Evolutionary conservation across 2,113 vertebrate genomes (phyloP), one percentile per base, ranked within the genome.

Genomic region (Eretmodus cyanostictus): DNA sequence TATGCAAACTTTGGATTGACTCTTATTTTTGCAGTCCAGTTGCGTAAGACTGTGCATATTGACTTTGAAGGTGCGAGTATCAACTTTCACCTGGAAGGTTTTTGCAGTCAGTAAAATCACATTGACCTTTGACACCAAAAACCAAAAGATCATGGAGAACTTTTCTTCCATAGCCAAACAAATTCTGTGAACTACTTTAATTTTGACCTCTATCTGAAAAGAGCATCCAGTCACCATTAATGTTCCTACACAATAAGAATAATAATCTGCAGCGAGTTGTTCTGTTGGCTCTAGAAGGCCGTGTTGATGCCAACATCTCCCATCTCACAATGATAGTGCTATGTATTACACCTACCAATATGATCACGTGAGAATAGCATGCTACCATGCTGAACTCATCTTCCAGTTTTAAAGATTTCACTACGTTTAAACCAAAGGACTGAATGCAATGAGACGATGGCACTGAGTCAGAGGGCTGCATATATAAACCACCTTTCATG

Each of bases 21-120:
- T 7, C 59, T 10, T 3, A n/a, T 66, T 36, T 66, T 36, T 36
- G 36, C 66, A 71, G n/a, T 71, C 38, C 12, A 45, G 40, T 9
- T 3, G 22, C 8, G 0, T 16, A 7, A 45, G 66, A 42, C 66
- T 2, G n/a, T 16, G 38, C 5, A 24, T 27, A 27, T 3, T n/a
- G 17, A 0, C 17, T 7, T 36, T n/a, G 61, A 66, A 17, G 9
- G 22, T 73, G 3, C 17, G 22, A 73, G 7, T 11, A 73, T 73
- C 2, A 4, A 73, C 22, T 73, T 73, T 45, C 22, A 1, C 68
- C 9, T 1, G 8, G 13, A 45, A 73, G 13, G 14, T 17, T 5
- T 47, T 42, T 73, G 0, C 22, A 73, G 38, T 47, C 40, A 47
- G 40, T 11, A 10, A 73, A 17, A 73, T 29, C 40, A 17, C 14